phyloP scores from a whole-genome alignment of 2,113 vertebrate genomes.

The Syngnathoides biaculeatus region DNA sequence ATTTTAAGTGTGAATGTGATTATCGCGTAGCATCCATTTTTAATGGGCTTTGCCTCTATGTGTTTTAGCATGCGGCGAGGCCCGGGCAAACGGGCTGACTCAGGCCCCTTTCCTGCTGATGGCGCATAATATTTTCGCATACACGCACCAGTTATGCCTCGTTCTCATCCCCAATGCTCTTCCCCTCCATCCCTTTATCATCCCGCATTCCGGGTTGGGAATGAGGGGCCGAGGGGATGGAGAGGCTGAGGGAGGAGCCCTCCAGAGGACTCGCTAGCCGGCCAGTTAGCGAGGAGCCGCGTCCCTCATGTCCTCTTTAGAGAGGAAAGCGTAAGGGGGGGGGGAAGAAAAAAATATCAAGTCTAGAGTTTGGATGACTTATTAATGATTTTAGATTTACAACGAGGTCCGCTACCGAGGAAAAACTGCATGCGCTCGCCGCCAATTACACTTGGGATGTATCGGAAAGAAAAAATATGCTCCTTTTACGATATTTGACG shows the following conservation, averaged over 20 bases:
- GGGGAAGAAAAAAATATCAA: background rate
- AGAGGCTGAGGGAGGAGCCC: conserved; percentile 37
- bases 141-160: conserved; percentile 72
- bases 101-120: conserved; percentile 75
- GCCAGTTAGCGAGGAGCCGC: conserved; percentile 16
- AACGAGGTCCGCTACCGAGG: conserved; percentile 1
- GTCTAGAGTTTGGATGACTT: conserved; percentile 42
- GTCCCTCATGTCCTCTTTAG: conserved; percentile 34
- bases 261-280: conserved; percentile 46
- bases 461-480: background rate
- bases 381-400: conserved; percentile 40
- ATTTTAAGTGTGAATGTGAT: conserved; percentile 82
- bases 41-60: conserved; percentile 78
- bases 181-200: conserved; percentile 54
- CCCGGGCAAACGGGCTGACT: conserved; percentile 69
- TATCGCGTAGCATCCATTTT: conserved; percentile 80
- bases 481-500: background rate
- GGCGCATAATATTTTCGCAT: conserved; percentile 71
- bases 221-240: conserved; percentile 39
- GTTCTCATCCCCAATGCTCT: conserved; percentile 41
- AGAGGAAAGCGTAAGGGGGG: conserved; percentile 11
- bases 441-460: background rate
- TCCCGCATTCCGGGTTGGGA: conserved; percentile 32
- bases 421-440: background rate
- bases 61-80: conserved; percentile 79